Conservation (phyloP, 2,113 vertebrate species). For the Budorcas taxicolor region DNA sequence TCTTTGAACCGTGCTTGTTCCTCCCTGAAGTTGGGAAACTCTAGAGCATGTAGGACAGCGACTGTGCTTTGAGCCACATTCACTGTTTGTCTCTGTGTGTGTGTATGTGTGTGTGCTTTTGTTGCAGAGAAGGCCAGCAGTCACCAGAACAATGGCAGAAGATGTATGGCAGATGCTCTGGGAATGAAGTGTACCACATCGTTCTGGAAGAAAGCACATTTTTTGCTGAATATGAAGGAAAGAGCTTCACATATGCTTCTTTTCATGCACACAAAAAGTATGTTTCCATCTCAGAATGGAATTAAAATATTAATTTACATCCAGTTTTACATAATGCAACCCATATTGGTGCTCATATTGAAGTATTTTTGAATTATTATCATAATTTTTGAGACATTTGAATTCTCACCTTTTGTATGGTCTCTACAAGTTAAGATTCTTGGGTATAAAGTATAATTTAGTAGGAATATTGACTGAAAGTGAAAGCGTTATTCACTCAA, state of each 20-base stretch:
- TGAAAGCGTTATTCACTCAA: neutral
- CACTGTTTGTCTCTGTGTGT: neutral
- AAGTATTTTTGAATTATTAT: neutral
- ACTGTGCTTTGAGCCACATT: neutral
- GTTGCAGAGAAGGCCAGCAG: constrained; percentile 92
- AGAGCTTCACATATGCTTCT: constrained; percentile 97
- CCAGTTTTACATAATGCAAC: neutral
- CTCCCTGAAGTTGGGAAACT: neutral
- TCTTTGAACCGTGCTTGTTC: neutral
- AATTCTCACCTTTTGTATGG: neutral
- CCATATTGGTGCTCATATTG: neutral
- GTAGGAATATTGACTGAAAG: neutral
- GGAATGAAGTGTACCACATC: constrained; percentile 98
- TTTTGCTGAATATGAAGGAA: constrained; percentile 95
- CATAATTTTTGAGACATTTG: neutral
- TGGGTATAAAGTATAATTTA: neutral
- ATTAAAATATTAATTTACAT: neutral
- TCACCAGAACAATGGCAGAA: constrained; percentile 97
- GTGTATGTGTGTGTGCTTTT: constrained; percentile 55
- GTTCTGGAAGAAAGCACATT: constrained; percentile 94
- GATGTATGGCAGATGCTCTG: constrained; percentile 95
- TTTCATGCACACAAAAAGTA: constrained; percentile 99
- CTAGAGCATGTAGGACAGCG: too few relatives aligned
- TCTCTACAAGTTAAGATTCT: neutral
- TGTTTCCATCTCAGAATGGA: constrained; percentile 65